phyloP scores from a whole-genome alignment of 2,888 invertebrate genomes.

The Mantis religiosa region DNA sequence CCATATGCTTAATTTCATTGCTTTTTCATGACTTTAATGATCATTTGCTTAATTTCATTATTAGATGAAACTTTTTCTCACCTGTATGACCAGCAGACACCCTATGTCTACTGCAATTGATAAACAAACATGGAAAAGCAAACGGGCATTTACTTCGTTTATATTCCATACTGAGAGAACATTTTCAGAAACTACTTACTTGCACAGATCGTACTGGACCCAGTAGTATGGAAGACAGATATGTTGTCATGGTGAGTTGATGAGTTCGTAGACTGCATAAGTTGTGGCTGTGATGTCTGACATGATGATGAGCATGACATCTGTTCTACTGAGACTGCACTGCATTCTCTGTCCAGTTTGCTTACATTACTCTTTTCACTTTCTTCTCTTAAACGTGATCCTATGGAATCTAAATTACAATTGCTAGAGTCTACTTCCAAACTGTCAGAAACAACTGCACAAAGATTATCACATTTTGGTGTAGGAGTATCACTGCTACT shows the following conservation, averaged over 20 bases:
- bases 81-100: no score
- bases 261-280: not conserved
- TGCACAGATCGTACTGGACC: not conserved
- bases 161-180: not conserved
- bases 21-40: no score
- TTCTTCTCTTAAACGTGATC: not conserved
- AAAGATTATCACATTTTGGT: not conserved
- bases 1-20: no score
- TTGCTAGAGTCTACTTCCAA: not conserved
- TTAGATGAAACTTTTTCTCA: no score
- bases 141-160: not conserved
- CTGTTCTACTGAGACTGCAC: not conserved
- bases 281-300: not conserved
- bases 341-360: not conserved
- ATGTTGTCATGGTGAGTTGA: not conserved
- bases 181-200: slow-evolving; percentile 1
- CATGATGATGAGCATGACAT: not conserved
- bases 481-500: not conserved
- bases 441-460: not conserved
- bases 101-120: no score
- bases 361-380: not conserved
- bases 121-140: not conserved
- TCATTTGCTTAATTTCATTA: no score
- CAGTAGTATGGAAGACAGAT: not conserved
- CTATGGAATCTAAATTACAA: not conserved